A percentile compares a stretch with the other conserved stretches of the same genome.
These are phyloP conservation scores for Pseudochirops cupreus DNA, from an alignment of 2,797 vertebrate species.

Conservation along the genomic window DNA sequence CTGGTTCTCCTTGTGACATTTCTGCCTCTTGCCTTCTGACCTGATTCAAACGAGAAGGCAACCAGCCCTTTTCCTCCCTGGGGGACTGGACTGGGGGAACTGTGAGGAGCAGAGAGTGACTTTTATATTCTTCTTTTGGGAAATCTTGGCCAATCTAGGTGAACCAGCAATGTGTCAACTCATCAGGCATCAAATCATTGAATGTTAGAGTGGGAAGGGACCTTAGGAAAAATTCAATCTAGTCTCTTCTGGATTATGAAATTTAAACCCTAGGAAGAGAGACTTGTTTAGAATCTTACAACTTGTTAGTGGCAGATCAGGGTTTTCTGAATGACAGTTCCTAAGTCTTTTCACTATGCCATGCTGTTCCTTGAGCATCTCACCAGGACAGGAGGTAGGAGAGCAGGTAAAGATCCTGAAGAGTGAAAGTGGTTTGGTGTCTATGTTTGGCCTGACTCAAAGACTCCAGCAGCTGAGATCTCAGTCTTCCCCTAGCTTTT, in stretches of 20 bases:
- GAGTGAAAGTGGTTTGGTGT: not conserved
- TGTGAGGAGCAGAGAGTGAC: not conserved
- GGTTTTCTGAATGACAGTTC: not conserved
- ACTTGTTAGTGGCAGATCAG: not conserved
- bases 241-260: not conserved
- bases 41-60: not conserved
- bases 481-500: not conserved
- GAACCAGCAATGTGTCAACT: not conserved
- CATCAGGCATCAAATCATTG: not conserved
- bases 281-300: not conserved
- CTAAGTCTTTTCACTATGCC: too few species aligned
- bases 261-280: conserved; percentile 6
- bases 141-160: not conserved
- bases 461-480: not conserved
- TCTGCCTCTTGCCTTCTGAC: not conserved
- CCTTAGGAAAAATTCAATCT: not conserved
- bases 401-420: not conserved
- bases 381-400: not conserved
- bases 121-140: not conserved
- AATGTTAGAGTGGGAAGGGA: not conserved
- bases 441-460: too few species aligned
- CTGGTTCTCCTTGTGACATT: not conserved
- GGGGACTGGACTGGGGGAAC: not conserved
- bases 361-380: not conserved
- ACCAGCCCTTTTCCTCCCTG: not conserved